These are phyloP conservation scores for Eutrigla gurnardus DNA, from an alignment of 2,797 vertebrate genomes.

Conservation along the genomic window DNA sequence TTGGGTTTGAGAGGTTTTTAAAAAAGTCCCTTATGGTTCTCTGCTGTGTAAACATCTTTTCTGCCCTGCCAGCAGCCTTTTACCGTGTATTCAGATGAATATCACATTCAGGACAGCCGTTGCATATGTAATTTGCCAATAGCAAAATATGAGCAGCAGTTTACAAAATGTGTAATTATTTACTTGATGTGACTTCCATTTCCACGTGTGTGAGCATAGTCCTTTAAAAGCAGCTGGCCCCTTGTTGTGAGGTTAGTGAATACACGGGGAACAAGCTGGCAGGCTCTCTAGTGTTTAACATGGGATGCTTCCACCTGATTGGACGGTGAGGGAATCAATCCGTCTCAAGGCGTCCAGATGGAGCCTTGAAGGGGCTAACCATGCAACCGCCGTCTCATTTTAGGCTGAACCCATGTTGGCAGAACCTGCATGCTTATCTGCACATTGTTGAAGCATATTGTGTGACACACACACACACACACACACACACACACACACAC, in stretches of 20 bases:
- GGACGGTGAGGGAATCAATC: no score
- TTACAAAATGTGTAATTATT: slow-evolving; percentile 3
- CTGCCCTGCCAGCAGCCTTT: not conserved
- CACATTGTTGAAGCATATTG: not conserved
- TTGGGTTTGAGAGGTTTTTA: not conserved
- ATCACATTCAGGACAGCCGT: not conserved
- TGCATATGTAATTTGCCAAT: not conserved
- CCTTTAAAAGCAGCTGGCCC: slow-evolving; percentile 26
- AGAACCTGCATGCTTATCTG: slow-evolving; percentile 8
- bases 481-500: not conserved
- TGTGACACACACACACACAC: not conserved
- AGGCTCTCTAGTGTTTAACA: not conserved
- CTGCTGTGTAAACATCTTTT: not conserved
- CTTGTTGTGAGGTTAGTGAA: slow-evolving; percentile 25
- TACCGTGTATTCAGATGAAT: not conserved
- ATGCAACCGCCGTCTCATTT: not conserved
- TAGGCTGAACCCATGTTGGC: not conserved
- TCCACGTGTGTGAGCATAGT: slow-evolving; percentile 2
- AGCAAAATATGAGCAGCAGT: not conserved
- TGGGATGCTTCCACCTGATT: no score
- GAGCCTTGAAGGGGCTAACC: not conserved
- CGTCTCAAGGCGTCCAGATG: not conserved
- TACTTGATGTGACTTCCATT: slow-evolving; percentile 10
- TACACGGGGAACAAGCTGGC: slow-evolving; percentile 10
- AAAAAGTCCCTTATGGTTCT: not conserved